Conservation (phyloP, 2,113 vertebrate genomes). For the Glaucidium brasilianum region DNA sequence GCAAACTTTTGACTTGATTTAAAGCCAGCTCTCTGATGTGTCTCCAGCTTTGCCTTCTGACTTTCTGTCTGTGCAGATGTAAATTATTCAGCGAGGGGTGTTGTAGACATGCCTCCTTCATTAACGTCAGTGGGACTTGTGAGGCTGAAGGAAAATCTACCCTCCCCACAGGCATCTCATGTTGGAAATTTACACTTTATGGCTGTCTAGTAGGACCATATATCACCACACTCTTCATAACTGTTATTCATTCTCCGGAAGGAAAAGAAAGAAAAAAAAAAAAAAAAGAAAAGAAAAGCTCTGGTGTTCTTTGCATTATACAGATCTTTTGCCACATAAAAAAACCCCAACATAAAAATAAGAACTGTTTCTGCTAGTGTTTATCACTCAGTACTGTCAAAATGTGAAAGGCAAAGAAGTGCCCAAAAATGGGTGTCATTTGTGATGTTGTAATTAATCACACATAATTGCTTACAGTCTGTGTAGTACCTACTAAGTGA, state of each 20-base stretch:
- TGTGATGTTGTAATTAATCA: not conserved
- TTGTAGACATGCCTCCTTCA: constrained; percentile 50
- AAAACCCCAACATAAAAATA: not conserved
- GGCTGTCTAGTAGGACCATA: not conserved
- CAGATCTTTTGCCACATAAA: not conserved
- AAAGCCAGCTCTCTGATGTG: constrained; percentile 50
- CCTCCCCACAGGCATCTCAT: not conserved
- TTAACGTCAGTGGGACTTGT: constrained; percentile 45
- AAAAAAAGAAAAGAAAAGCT: not conserved
- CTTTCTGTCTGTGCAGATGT: constrained; percentile 40
- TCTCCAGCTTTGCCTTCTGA: constrained; percentile 51
- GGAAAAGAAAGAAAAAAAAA: no score
- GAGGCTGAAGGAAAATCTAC: constrained; percentile 39
- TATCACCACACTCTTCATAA: constrained; percentile 34
- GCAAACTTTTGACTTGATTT: constrained; percentile 50
- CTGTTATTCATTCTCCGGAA: not conserved
- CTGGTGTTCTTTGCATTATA: not conserved
- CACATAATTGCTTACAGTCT: not conserved
- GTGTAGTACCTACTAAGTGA: not conserved
- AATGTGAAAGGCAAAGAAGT: not conserved
- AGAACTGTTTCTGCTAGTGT: not conserved
- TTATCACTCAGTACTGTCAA: not conserved
- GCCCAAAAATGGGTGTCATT: not conserved
- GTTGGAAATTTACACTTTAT: constrained; percentile 49
- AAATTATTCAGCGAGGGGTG: constrained; percentile 55